These are phyloP conservation scores for Syrphus vitripennis DNA, from an alignment of 2,888 invertebrate species.

Conservation along the genomic window DNA sequence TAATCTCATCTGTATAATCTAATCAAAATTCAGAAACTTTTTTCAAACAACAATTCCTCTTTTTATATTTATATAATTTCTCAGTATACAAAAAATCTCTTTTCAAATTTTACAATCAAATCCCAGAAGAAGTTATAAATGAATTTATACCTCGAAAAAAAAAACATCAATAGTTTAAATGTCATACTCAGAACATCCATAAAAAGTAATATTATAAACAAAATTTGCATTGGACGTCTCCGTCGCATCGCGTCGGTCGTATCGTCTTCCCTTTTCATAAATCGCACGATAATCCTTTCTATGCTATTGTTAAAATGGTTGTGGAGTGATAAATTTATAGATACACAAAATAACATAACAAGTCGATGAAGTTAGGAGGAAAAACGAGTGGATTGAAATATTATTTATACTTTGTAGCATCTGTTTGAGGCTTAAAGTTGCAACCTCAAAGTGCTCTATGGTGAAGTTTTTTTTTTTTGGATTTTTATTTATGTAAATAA, in stretches of 20 bases:
- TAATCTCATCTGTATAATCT: not conserved
- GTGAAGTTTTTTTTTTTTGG: not conserved
- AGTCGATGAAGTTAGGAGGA: not conserved
- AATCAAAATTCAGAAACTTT: not conserved
- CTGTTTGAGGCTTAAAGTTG: slow-evolving; percentile 4
- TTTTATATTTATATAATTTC: not conserved
- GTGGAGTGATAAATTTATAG: not conserved
- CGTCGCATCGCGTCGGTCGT: too few relatives aligned
- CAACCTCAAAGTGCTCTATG: slow-evolving; percentile 15
- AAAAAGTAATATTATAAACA: not conserved
- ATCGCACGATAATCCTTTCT: not conserved
- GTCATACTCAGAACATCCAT: not conserved
- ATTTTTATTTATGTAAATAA: not conserved
- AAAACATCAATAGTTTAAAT: not conserved
- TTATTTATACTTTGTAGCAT: not conserved
- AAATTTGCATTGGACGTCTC: not conserved
- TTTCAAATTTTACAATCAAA: not conserved
- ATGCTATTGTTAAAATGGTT: not conserved
- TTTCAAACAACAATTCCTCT: not conserved
- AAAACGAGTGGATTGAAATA: not conserved
- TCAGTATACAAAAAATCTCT: not conserved
- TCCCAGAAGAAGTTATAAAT: not conserved
- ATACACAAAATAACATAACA: not conserved
- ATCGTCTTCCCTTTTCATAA: not conserved
- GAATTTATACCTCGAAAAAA: not conserved